phyloP scores from a whole-genome alignment of 2,113 vertebrate genomes.

The Ginglymostoma cirratum region DNA sequence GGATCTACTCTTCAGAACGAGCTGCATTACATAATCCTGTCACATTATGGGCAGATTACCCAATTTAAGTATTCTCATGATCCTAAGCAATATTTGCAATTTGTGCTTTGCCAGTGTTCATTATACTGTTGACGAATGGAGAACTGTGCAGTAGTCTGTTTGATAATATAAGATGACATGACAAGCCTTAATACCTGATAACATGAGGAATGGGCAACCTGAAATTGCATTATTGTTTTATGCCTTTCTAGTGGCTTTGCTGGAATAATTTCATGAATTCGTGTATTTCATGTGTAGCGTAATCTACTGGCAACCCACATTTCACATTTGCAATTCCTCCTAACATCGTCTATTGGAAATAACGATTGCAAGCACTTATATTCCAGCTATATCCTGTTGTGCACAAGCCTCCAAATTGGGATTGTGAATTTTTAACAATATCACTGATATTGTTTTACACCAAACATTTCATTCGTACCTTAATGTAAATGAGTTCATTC shows the following conservation, averaged over 20 bases:
- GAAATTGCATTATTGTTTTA: neutral
- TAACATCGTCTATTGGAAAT: neutral
- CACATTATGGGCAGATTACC: neutral
- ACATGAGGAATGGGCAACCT: neutral
- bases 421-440: neutral
- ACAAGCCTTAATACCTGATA: neutral
- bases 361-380: neutral
- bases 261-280: neutral
- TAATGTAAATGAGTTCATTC: neutral
- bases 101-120: neutral
- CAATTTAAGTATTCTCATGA: neutral
- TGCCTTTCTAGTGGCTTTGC: neutral
- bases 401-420: neutral
- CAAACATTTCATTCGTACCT: neutral
- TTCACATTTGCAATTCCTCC: neutral
- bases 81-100: neutral
- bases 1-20: neutral
- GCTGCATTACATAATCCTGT: neutral
- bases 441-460: neutral
- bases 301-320: neutral
- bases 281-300: neutral
- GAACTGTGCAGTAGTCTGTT: neutral
- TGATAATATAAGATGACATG: no score
- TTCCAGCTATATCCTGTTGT: neutral
- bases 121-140: neutral